Conservation (phyloP, 2,113 vertebrate species). For the Chinchilla lanigera region DNA sequence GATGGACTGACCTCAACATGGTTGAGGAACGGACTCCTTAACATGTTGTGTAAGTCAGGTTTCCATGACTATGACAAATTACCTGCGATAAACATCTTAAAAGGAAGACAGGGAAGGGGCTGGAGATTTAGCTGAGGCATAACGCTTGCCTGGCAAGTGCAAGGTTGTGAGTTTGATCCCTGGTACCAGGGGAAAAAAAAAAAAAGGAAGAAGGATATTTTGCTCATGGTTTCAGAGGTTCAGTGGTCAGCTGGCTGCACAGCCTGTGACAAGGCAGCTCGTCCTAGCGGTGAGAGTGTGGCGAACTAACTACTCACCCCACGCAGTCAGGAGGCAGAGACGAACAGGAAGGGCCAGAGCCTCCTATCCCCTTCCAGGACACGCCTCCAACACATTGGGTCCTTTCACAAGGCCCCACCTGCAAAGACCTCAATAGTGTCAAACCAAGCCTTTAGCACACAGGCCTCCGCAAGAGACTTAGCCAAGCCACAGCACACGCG, state of each 20-base stretch:
- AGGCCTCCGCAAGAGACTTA: background rate
- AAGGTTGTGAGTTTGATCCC: no score
- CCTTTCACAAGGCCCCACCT: background rate
- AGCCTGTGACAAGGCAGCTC: background rate
- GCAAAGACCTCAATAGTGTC: background rate
- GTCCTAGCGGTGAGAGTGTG: background rate
- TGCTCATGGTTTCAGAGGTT: background rate
- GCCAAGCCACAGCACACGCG: background rate
- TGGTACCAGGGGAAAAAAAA: no score
- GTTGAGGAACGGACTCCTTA: no score
- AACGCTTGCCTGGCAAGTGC: no score
- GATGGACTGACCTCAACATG: no score
- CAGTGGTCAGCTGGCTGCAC: background rate
- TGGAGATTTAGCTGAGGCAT: no score
- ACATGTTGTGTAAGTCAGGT: background rate
- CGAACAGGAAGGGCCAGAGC: background rate
- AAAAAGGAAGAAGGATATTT: no score
- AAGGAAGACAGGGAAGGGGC: background rate
- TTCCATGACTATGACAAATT: background rate
- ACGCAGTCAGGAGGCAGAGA: background rate
- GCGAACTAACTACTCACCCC: background rate
- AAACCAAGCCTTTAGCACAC: background rate
- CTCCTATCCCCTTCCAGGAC: background rate
- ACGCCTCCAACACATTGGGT: background rate
- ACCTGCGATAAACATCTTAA: background rate